phyloP scores from a whole-genome alignment of 2,113 vertebrate genomes.

The Himantopus leucocephalus region DNA sequence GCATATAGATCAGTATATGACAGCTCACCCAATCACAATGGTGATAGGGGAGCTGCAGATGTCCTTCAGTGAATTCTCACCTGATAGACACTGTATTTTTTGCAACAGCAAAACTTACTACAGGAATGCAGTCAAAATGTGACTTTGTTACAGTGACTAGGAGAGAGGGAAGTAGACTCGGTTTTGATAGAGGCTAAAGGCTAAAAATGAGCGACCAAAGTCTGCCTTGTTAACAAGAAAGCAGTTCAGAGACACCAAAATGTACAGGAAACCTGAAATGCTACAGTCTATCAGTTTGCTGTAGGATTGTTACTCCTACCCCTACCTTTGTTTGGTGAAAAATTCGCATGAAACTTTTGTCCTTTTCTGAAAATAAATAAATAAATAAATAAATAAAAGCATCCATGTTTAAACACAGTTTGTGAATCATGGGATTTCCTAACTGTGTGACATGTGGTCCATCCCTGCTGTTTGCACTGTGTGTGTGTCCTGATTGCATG shows the following conservation, averaged over 20 bases:
- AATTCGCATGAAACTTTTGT: not conserved
- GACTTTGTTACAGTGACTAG: not conserved
- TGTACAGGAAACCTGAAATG: not conserved
- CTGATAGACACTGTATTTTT: not conserved
- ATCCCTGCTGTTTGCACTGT: not conserved
- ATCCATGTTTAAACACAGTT: not conserved
- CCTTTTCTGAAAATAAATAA: not conserved
- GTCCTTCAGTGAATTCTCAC: not conserved
- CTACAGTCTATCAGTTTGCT: fast-evolving
- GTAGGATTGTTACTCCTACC: not conserved
- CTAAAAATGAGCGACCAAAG: not conserved
- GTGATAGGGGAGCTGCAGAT: not conserved
- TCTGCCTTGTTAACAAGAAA: not conserved
- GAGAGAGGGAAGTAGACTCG: not conserved
- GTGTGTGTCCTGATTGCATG: not conserved
- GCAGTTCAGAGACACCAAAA: not conserved
- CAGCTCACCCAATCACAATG: not conserved
- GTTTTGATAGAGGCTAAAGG: not conserved
- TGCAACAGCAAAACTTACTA: not conserved
- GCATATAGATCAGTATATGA: not conserved
- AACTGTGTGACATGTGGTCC: not conserved
- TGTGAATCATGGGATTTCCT: not conserved
- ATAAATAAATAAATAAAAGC: not conserved
- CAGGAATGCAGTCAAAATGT: not conserved
- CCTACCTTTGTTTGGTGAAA: not conserved